phyloP scores from a whole-genome alignment of 2,888 invertebrate species.

The Sinohyriopsis cumingii region DNA sequence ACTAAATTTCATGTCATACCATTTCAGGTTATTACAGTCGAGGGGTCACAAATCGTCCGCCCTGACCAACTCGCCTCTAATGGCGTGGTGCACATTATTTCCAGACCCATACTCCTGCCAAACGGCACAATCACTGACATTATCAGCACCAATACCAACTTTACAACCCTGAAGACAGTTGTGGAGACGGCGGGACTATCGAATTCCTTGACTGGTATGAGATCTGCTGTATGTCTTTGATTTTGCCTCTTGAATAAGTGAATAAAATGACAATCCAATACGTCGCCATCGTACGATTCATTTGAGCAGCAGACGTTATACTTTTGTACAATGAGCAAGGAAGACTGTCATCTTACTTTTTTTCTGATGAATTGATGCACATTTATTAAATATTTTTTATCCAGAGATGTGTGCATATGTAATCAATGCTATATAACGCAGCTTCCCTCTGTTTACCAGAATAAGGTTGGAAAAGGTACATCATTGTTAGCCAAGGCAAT shows the following conservation, averaged over 20 bases:
- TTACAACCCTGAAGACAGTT: slow-evolving; percentile 40
- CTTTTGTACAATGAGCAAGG: no score
- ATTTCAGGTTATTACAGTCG: slow-evolving; percentile 36
- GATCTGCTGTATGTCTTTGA: not conserved
- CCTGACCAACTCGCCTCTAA: slow-evolving; percentile 37
- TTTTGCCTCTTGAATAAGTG: no score
- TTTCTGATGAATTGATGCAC: no score
- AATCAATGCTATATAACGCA: no score
- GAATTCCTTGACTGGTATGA: slow-evolving; percentile 29
- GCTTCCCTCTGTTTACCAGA: no score
- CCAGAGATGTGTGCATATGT: no score
- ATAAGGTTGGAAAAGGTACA: no score
- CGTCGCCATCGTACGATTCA: no score
- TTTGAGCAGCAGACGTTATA: no score
- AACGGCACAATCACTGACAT: slow-evolving; percentile 41
- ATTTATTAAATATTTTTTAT: no score
- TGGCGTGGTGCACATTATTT: slow-evolving; percentile 45
- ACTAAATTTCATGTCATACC: not conserved
- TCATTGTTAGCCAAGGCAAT: no score
- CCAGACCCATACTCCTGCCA: slow-evolving; percentile 38
- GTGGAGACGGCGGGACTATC: slow-evolving; percentile 38
- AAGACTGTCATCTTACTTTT: not conserved
- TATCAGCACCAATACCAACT: slow-evolving; percentile 22
- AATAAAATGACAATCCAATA: no score
- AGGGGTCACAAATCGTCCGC: slow-evolving; percentile 30